Evolutionary conservation across 2,888 invertebrate genomes (phyloP).

Genomic region (Bombylius major): DNA sequence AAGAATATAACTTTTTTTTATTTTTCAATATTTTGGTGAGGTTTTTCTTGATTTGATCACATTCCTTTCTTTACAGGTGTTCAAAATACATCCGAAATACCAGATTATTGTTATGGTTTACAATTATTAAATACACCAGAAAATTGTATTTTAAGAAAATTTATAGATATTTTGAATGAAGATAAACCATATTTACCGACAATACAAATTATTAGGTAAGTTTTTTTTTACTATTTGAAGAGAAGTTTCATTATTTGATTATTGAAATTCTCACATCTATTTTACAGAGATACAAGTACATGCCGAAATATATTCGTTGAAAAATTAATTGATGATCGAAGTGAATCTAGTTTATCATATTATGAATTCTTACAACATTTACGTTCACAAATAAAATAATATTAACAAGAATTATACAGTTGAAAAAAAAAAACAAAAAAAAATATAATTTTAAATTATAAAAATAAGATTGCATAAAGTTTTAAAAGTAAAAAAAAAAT

Average conservation of each 20-base stretch:
- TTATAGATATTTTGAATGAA: conserved; percentile 72
- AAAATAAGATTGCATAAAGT: too few species aligned
- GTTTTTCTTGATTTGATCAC: neutral
- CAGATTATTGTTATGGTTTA: conserved; percentile 63
- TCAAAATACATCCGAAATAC: conserved; percentile 55
- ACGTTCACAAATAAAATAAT: conserved; percentile 76
- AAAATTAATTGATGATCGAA: conserved; percentile 84
- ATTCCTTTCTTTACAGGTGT: conserved; percentile 41
- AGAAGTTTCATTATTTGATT: too few species aligned
- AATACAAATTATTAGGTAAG: conserved; percentile 68
- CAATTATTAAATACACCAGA: conserved; percentile 65
- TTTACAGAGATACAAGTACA: conserved; percentile 78
- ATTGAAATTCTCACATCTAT: neutral
- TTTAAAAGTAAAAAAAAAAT: too few species aligned
- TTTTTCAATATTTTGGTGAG: neutral
- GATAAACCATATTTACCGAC: conserved; percentile 70
- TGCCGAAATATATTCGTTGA: conserved; percentile 71
- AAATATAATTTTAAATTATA: too few species aligned
- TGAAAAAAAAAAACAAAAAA: too few species aligned
- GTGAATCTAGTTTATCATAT: conserved; percentile 89
- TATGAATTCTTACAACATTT: conserved; percentile 97
- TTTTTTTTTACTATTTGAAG: too few species aligned
- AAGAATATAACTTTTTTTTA: neutral
- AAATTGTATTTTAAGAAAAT: conserved; percentile 62
- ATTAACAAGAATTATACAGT: conserved; percentile 23